phyloP scores from a whole-genome alignment of 2,888 invertebrate genomes.

The Smittia aterrima region DNA sequence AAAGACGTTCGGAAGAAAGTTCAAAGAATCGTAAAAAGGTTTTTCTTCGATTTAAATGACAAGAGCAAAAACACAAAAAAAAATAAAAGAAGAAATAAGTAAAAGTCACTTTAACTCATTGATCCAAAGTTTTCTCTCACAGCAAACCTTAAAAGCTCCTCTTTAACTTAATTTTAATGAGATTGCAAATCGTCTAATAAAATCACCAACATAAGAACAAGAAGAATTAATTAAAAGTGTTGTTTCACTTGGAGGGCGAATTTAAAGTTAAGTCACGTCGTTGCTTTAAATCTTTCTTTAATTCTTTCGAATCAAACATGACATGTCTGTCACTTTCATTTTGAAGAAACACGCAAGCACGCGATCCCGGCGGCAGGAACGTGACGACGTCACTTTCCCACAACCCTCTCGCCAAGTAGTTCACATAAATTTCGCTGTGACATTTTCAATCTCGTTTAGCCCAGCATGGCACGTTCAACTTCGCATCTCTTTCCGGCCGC shows the following conservation, averaged over 20 bases:
- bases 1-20: constrained; percentile 25
- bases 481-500: constrained; percentile 35
- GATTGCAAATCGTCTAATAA: background rate
- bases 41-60: background rate
- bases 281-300: too few species aligned
- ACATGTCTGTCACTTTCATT: too few species aligned
- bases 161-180: background rate
- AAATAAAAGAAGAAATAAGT: too few species aligned
- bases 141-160: background rate
- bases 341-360: too few species aligned
- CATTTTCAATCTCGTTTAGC: constrained; percentile 30
- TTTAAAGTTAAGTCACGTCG: too few species aligned
- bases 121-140: constrained; percentile 6
- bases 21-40: background rate
- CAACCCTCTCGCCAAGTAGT: background rate
- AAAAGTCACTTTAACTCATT: background rate
- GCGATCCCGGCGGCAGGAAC: too few species aligned
- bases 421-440: background rate
- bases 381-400: background rate
- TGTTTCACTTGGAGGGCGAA: too few species aligned
- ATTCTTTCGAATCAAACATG: too few species aligned
- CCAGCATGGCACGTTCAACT: constrained; percentile 28
- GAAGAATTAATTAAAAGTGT: background rate
- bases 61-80: background rate
- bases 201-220: background rate